Evolutionary conservation across 2,113 vertebrate species (phyloP), one percentile per base, ranked within the genome.

Genomic region (Sminthopsis crassicaudata): DNA sequence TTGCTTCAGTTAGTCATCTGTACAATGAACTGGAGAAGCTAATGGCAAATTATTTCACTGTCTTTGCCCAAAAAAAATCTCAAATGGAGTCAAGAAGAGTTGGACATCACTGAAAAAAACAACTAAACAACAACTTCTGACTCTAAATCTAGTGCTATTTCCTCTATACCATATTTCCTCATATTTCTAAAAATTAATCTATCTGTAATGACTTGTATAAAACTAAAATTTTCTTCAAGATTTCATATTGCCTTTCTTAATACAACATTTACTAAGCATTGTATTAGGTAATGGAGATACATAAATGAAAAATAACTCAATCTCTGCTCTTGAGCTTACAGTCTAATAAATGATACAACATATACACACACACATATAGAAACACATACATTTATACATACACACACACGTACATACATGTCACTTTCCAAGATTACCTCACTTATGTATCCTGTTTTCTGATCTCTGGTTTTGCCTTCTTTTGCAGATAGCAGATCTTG

Each of bases 401-500:
- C 50, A 50, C 50, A 50, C 50, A 50, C 50, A 50, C 50, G 8
- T 6, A 50, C 50, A 50, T 9, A 84, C 19, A 23, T n/a, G 42
- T 84, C n/a, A 42, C 16, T 84, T 84, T n/a, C 60, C 30, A 76
- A 76, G 12, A n/a, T 76, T n/a, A n/a, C n/a, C n/a, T 90, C 48
- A 84, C 53, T 46, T 46, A 2, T 89, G 55, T 84, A 60, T 42
- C 52, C 19, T 1, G 5, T 76, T 84, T 14, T 93, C 7, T 84
- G 25, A 24, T 92, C 51, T 8, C 0, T 2, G 57, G 92, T 60
- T 12, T 0, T 24, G 6, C 25, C 89, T 55, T 54, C 12, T 96
- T 95, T 96, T 93, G 91, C 95, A 99, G 99, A 99, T 99, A 95
- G 99, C 99, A 55, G 99, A 99, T 96, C 99, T 99, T 0, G 99